Conservation (phyloP, 2,888 invertebrate species). For the Synanthedon andrenaeformis region DNA sequence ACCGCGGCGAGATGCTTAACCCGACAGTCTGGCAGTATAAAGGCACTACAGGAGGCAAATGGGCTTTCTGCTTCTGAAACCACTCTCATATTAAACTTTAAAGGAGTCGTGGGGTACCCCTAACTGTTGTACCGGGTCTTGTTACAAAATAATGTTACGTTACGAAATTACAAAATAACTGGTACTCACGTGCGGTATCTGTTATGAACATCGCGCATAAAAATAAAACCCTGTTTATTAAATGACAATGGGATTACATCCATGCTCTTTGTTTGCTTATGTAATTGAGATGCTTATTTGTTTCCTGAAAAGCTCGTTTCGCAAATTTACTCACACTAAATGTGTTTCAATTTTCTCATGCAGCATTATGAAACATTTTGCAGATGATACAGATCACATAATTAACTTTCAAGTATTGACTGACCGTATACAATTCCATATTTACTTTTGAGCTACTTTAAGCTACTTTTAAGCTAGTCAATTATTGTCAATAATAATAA, state of each 20-base stretch:
- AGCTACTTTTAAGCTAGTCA: too few relatives aligned
- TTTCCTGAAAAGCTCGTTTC: slow-evolving; percentile 9
- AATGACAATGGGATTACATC: slow-evolving; percentile 29
- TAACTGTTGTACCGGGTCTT: slow-evolving; percentile 36
- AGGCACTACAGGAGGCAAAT: slow-evolving; percentile 59
- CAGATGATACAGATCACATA: too few relatives aligned
- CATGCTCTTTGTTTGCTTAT: slow-evolving; percentile 32
- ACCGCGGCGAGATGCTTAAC: slow-evolving; percentile 46
- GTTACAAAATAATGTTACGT: slow-evolving; percentile 47
- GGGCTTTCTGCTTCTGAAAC: slow-evolving; percentile 51
- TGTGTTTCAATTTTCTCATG: not conserved
- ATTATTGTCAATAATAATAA: too few relatives aligned
- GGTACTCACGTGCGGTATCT: slow-evolving; percentile 14
- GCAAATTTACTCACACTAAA: slow-evolving; percentile 2
- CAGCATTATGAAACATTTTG: too few relatives aligned
- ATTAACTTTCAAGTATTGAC: too few relatives aligned
- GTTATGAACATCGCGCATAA: slow-evolving; percentile 36
- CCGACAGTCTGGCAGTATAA: slow-evolving; percentile 45
- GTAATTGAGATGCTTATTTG: slow-evolving; percentile 40
- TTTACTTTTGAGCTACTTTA: too few relatives aligned
- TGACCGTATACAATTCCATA: too few relatives aligned
- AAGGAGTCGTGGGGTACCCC: slow-evolving; percentile 24
- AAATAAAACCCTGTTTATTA: slow-evolving; percentile 29
- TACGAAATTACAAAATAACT: slow-evolving; percentile 10
- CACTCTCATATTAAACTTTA: slow-evolving; percentile 41